phyloP scores from a whole-genome alignment of 2,113 vertebrate genomes.

The Charina bottae region DNA sequence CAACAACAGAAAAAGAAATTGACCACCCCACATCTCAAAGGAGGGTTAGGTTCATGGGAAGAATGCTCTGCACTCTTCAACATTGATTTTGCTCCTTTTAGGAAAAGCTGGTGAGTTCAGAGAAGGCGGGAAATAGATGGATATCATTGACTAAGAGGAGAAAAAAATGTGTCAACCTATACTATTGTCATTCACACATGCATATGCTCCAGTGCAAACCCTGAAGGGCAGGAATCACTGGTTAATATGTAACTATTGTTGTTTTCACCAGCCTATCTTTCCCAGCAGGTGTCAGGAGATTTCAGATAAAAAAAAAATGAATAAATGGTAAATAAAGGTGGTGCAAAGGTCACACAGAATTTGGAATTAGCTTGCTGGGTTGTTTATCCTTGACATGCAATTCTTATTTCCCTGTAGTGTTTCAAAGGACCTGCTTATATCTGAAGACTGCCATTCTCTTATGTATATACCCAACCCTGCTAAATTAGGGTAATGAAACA shows the following conservation, averaged over 20 bases:
- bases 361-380: conserved; percentile 52
- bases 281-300: conserved; percentile 51
- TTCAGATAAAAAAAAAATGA: conserved; percentile 58
- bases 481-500: conserved; percentile 13
- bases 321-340: conserved; percentile 57
- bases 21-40: conserved; percentile 59
- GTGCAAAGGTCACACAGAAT: conserved; percentile 56
- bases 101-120: conserved; percentile 34
- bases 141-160: conserved; percentile 54
- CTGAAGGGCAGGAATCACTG: conserved; percentile 29
- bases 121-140: conserved; percentile 36
- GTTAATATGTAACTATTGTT: conserved; percentile 30
- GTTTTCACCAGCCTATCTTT: conserved; percentile 34
- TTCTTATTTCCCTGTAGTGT: conserved; percentile 52
- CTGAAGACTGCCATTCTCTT: conserved; percentile 16
- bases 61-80: conserved; percentile 43
- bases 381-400: conserved; percentile 30
- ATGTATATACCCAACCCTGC: rapidly evolving
- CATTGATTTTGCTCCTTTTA: conserved; percentile 52
- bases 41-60: conserved; percentile 41
- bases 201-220: conserved; percentile 52
- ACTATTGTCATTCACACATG: conserved; percentile 28
- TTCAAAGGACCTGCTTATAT: conserved; percentile 32
- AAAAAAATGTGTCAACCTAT: not conserved
- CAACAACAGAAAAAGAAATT: conserved; percentile 42